Base-by-base conservation (phyloP, 2,888 invertebrate species). In the Parelbella ahira region DNA sequence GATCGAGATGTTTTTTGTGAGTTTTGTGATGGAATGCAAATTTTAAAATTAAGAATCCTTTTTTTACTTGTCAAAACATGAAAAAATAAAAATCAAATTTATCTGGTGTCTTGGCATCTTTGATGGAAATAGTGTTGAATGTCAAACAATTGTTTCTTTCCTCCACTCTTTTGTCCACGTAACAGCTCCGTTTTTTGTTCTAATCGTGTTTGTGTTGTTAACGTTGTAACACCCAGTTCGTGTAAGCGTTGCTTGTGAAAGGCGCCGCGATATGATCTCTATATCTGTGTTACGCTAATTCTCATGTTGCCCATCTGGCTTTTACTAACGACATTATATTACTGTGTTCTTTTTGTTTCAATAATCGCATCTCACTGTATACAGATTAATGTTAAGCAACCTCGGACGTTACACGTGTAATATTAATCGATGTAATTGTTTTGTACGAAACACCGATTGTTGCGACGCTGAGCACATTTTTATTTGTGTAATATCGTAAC, bases 401-500 rank as follows among this genome's bases (percentile, higher is more conserved):
- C 20, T 39, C 7, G 19, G 4, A 10, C 12, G 6, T 37, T 28
- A 25, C 20, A 33, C 32, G 8, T 33, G 21, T 24, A n/a, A 41
- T 33, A 20, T 12, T 20, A 33, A 41, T 33, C 25, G 9, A 32
- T 32, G 19, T 24, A 18, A 6, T 24, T 11, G 18, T 36, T 6
- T 25, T 15, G 12, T 10, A 20, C 25, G 15, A 9, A 18, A 10
- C 20, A 20, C 27, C 12, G 13, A 41, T 33, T 6, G 28, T 34
- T 41, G 27, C 8, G 27, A 34, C 33, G 9, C 24, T 12, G 13
- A 20, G 27, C 41, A 41, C 41, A n/a, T 20, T 21, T 33, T 19
- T 20, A 23, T 21, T 34, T n/a, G n/a, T n/a, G 28, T 37, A 24
- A 43, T 30, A 24, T 30, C 33, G 37, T 45, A 41, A 42, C 33